Percentiles rank a stretch among this genome's conserved stretches.
These are phyloP conservation scores for Cherax quadricarinatus DNA, from an alignment of 1,140 invertebrate species.

Conservation along the genomic window DNA sequence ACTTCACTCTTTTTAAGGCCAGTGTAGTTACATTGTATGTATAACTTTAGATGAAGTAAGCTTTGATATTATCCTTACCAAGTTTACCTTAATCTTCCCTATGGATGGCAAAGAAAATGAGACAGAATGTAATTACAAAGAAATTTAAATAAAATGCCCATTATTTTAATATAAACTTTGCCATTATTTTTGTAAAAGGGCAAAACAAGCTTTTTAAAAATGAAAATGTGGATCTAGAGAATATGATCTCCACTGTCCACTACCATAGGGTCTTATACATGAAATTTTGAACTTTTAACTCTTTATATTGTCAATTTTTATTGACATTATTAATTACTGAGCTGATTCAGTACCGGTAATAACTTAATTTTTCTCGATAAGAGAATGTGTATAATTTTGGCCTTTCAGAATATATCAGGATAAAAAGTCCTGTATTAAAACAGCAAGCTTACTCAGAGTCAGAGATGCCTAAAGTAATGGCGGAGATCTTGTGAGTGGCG, in stretches of 20 bases:
- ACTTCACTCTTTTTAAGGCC: neutral
- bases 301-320: neutral
- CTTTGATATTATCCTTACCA: constrained; percentile 55
- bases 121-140: constrained; percentile 36
- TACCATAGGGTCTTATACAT: constrained; percentile 5
- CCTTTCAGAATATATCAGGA: neutral
- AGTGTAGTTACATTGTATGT: constrained; percentile 4
- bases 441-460: constrained; percentile 63
- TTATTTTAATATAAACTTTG: constrained; percentile 1
- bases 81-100: constrained; percentile 67
- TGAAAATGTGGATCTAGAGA: constrained; percentile 9
- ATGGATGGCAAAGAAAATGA: constrained; percentile 58
- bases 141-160: neutral
- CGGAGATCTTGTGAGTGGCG: constrained; percentile 57
- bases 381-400: neutral
- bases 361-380: neutral
- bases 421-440: neutral
- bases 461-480: constrained; percentile 56
- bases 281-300: neutral
- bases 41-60: constrained; percentile 51
- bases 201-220: neutral
- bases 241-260: neutral
- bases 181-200: constrained; percentile 3
- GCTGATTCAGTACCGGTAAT: neutral
- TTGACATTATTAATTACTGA: neutral